These are phyloP conservation scores for Andrena chrysosceles DNA, from an alignment of 2,888 invertebrate species.

Conservation along the genomic window DNA sequence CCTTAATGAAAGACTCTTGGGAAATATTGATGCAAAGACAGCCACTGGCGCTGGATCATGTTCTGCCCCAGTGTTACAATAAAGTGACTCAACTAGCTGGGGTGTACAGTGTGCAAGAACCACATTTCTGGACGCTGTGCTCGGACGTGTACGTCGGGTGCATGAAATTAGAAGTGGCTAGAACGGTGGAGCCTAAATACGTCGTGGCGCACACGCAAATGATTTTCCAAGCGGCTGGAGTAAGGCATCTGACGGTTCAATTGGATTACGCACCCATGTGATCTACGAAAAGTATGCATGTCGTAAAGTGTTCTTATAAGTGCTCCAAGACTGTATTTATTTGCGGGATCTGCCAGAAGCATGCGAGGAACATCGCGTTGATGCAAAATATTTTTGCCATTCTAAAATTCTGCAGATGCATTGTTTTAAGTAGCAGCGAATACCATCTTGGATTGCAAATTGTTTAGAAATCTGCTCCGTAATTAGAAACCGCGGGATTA, in stretches of 20 bases:
- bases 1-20: slow-evolving; percentile 94
- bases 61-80: slow-evolving; percentile 95
- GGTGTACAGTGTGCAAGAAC: slow-evolving; percentile 98
- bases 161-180: slow-evolving; percentile 97
- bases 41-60: slow-evolving; percentile 92
- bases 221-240: slow-evolving; percentile 97
- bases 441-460: slow-evolving; percentile 73
- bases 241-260: slow-evolving; percentile 96
- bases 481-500: background rate
- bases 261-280: slow-evolving; percentile 95
- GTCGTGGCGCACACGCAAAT: slow-evolving; percentile 96
- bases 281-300: slow-evolving; percentile 77
- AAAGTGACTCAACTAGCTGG: slow-evolving; percentile 96
- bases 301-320: slow-evolving; percentile 64
- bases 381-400: slow-evolving; percentile 67
- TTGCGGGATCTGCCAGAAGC: slow-evolving; percentile 72
- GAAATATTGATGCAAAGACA: slow-evolving; percentile 97
- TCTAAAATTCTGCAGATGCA: slow-evolving; percentile 68
- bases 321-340: slow-evolving; percentile 63
- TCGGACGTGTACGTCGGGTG: slow-evolving; percentile 97
- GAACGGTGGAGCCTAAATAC: slow-evolving; percentile 96
- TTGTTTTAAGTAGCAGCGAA: slow-evolving; percentile 55
- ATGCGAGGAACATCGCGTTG: slow-evolving; percentile 65
- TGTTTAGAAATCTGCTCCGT: slow-evolving; percentile 60
- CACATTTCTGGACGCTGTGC: slow-evolving; percentile 99